Evolutionary conservation across 2,797 vertebrate species (phyloP), one percentile per base, ranked within the genome.

Genomic region (Rhinichthys osculus): DNA sequence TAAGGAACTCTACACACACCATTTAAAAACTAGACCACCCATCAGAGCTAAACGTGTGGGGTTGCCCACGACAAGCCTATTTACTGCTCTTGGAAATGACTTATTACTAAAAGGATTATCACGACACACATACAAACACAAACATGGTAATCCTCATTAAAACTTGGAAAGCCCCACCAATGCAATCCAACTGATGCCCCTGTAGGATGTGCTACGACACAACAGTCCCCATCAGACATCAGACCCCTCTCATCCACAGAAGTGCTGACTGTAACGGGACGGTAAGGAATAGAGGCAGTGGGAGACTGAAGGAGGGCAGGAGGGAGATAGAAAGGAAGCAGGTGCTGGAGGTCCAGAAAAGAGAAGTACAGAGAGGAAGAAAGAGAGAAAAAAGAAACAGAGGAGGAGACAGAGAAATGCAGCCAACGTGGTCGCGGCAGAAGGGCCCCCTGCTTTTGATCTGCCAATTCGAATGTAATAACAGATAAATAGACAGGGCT

Each of bases 131-230:
- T 93, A 94, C 94, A 95, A 94, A 94, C 94, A 95, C 94, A 95
- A 95, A 95, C 93, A 95, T 93, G 92, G 90, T 95, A 95, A 95
- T 95, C 94, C 95, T 94, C 94, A 94, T 94, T 95, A 95, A 94
- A 90, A 90, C 89, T 91, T 91, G 92, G 92, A 95, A 94, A 94
- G 93, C 93, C 90, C 91, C 90, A 92, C 88, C 92, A 92, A 94
- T 93, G 92, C 90, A 87, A 86, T 82, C 86, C 86, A 83, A 86
- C 87, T 78, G 86, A 83, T 76, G 78, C 81, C 72, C 91, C 90
- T 89, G 84, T 82, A 91, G 91, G 86, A 92, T 90, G 83, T 89
- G 78, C 90, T 89, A 85, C 77, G 86, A 86, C 89, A 87, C 88
- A 89, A 78, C 87, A 86, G 92, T 89, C 81, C 78, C 86, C 77